Conservation (phyloP, 1,140 invertebrate species). For the Hestina assimilis region DNA sequence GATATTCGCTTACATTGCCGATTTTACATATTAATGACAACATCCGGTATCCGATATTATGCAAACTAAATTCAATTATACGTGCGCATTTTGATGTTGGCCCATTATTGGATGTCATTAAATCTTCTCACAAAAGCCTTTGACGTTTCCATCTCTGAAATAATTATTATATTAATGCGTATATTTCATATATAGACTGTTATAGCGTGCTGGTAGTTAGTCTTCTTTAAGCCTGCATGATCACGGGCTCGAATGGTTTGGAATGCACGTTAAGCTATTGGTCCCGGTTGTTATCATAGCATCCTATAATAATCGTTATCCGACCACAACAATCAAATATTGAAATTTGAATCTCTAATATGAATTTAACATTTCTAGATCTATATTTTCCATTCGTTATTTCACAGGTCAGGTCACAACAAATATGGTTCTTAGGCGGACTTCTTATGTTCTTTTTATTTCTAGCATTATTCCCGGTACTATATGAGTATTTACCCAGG, state of each 20-base stretch:
- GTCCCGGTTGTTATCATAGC: too few species aligned
- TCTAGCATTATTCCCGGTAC: too few species aligned
- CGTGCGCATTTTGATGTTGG: conserved; percentile 31
- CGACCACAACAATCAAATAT: too few species aligned
- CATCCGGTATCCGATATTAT: conserved; percentile 24
- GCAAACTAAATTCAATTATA: conserved; percentile 29
- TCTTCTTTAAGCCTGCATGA: too few species aligned
- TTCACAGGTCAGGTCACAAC: conserved; percentile 23
- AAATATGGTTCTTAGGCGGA: too few species aligned
- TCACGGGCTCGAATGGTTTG: too few species aligned
- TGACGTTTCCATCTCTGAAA: neutral
- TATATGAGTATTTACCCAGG: too few species aligned
- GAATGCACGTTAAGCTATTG: too few species aligned
- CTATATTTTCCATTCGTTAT: conserved; percentile 19
- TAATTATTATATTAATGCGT: neutral
- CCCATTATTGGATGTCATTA: conserved; percentile 8
- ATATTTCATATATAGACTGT: neutral
- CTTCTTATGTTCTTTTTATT: too few species aligned
- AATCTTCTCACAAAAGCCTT: conserved; percentile 4
- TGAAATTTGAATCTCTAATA: conserved; percentile 2
- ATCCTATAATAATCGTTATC: too few species aligned
- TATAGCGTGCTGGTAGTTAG: too few species aligned
- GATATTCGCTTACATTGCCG: conserved; percentile 30
- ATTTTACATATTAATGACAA: conserved; percentile 35
- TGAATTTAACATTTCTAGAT: neutral